A percentile compares a stretch with the other conserved stretches of the same genome.
Conservation (phyloP, 2,113 vertebrate genomes). For the Neotoma lepida region DNA sequence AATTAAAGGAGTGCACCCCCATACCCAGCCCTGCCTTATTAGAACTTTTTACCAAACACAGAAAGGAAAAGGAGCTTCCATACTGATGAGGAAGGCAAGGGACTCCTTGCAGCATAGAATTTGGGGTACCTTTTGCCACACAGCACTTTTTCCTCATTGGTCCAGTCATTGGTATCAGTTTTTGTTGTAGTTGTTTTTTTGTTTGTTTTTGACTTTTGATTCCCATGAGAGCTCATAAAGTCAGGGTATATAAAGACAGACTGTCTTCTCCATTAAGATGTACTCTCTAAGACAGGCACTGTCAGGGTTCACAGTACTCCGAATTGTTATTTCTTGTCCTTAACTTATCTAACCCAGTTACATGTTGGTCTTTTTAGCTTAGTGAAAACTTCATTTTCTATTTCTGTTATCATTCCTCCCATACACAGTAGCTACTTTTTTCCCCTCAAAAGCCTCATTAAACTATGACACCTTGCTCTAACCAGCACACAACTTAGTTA, state of each 20-base stretch:
- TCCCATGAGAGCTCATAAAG: not conserved
- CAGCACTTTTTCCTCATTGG: not conserved
- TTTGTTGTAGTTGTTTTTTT: not conserved
- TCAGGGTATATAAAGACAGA: not conserved
- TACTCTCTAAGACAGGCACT: not conserved
- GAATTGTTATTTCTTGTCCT: not conserved
- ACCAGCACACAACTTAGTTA: not conserved
- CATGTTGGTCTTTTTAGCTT: not conserved
- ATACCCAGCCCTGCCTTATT: too few relatives aligned
- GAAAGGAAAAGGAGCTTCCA: not conserved
- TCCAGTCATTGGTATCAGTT: not conserved
- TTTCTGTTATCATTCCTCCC: not conserved
- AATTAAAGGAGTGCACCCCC: not conserved
- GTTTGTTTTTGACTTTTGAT: not conserved
- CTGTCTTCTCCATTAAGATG: not conserved
- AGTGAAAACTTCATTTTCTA: not conserved
- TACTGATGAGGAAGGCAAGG: not conserved
- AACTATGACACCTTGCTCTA: not conserved
- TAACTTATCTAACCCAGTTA: not conserved
- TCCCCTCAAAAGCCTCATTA: too few relatives aligned
- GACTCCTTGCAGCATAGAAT: not conserved
- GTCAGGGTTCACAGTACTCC: not conserved
- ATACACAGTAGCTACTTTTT: not conserved
- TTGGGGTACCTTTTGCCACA: not conserved
- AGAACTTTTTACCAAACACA: not conserved